Conservation (phyloP, 2,888 invertebrate genomes). For the Acanthosepion lycidas region DNA sequence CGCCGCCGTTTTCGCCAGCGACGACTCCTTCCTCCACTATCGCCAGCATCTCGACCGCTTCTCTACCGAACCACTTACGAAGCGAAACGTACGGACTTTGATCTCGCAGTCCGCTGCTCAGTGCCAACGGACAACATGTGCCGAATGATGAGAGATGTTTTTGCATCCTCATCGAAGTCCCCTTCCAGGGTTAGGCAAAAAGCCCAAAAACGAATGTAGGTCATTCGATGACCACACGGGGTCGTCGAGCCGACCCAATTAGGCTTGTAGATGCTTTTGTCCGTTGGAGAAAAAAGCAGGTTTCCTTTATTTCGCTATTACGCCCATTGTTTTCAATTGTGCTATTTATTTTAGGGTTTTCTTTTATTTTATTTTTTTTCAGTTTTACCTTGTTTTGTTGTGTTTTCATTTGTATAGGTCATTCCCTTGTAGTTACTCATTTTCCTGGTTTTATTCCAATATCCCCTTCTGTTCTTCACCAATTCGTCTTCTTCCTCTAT, state of each 20-base stretch:
- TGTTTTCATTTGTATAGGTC: background rate
- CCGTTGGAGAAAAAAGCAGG: background rate
- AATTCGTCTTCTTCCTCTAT: background rate
- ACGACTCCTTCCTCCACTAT: background rate
- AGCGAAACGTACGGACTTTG: slow-evolving; percentile 33
- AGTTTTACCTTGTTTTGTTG: background rate
- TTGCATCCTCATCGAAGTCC: background rate
- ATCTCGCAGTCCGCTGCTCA: background rate
- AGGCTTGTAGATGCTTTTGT: background rate
- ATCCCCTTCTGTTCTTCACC: background rate
- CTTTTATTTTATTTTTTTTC: background rate
- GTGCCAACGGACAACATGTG: background rate
- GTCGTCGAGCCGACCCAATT: background rate
- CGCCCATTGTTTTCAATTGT: background rate
- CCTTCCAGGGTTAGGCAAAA: background rate
- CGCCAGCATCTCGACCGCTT: background rate
- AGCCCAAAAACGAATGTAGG: background rate
- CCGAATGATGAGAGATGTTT: background rate
- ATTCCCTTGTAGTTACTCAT: background rate
- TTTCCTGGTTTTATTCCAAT: background rate
- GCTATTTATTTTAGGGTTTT: background rate
- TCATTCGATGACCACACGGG: slow-evolving; percentile 22
- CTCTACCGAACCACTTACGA: background rate
- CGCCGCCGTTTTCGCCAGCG: background rate
- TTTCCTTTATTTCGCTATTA: background rate